These are phyloP conservation scores for Hermodice carunculata DNA, from an alignment of 2,888 invertebrate species.

Conservation along the genomic window DNA sequence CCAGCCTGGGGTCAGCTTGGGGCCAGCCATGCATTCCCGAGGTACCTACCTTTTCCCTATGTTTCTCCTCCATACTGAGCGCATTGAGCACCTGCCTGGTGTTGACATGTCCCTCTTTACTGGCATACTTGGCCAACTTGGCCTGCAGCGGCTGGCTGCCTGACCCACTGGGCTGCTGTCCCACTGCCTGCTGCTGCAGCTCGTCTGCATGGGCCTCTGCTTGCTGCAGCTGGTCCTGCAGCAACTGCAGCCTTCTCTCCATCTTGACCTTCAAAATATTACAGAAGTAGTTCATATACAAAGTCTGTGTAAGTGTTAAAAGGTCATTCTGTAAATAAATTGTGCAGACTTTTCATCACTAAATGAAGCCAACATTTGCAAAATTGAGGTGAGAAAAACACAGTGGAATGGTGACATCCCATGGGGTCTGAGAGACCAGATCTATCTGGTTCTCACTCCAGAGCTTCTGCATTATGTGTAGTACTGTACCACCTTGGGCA, in stretches of 20 bases:
- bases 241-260: conserved; percentile 46
- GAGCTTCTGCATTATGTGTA: no score
- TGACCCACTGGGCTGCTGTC: conserved; percentile 47
- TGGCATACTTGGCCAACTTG: conserved; percentile 22
- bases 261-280: conserved; percentile 44
- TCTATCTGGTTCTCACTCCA: no score
- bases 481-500: no score
- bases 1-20: no score
- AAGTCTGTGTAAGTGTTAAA: neutral
- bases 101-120: conserved; percentile 40
- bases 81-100: conserved; percentile 57
- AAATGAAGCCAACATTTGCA: no score
- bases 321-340: neutral
- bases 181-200: conserved; percentile 27
- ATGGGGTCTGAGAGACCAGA: no score
- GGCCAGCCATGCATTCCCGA: no score
- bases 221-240: conserved; percentile 40
- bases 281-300: neutral
- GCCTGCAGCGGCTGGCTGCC: conserved; percentile 55
- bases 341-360: no score
- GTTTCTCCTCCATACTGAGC: conserved; percentile 54
- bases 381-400: no score
- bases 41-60: conserved; percentile 54
- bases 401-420: no score
- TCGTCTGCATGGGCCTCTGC: conserved; percentile 35